Evolutionary conservation across 2,797 vertebrate genomes (phyloP).

Genomic region (Xenentodon cancila): DNA sequence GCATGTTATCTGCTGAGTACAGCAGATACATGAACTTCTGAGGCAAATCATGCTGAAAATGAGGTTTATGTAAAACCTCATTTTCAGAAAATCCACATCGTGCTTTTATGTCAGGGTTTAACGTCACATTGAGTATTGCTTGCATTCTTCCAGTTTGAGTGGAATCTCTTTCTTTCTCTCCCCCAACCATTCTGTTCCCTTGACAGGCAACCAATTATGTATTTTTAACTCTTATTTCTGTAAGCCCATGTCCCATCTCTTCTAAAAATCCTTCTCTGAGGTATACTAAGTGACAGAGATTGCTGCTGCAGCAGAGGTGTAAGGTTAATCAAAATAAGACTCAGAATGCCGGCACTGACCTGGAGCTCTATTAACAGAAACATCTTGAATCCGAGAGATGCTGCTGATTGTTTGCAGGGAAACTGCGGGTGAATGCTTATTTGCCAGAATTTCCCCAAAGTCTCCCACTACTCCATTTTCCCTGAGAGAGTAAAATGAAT

Average conservation of each 20-base stretch:
- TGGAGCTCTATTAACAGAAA: slow-evolving; percentile 58
- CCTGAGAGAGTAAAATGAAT: slow-evolving; percentile 71
- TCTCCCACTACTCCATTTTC: slow-evolving; percentile 46
- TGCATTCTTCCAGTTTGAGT: slow-evolving; percentile 48
- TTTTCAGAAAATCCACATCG: slow-evolving; percentile 42
- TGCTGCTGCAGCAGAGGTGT: slow-evolving; percentile 35
- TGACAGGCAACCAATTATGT: slow-evolving; percentile 65
- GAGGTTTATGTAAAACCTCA: slow-evolving; percentile 31
- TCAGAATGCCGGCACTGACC: slow-evolving; percentile 47
- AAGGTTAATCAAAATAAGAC: slow-evolving; percentile 60
- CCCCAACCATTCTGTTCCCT: slow-evolving; percentile 33
- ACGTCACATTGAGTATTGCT: slow-evolving; percentile 48
- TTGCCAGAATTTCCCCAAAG: slow-evolving; percentile 51
- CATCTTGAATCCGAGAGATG: slow-evolving; percentile 51
- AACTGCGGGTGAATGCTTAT: slow-evolving; percentile 51
- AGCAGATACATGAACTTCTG: slow-evolving; percentile 15
- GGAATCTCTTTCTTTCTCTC: slow-evolving; percentile 12
- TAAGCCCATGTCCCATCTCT: slow-evolving; percentile 28
- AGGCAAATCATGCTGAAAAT: slow-evolving; percentile 19
- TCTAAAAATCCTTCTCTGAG: slow-evolving; percentile 31
- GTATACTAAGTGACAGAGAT: slow-evolving; percentile 43
- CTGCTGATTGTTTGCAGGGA: slow-evolving; percentile 47
- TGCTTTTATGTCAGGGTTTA: slow-evolving; percentile 30
- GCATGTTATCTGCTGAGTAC: slow-evolving; percentile 9
- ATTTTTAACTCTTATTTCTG: slow-evolving; percentile 48